Base-by-base conservation (phyloP, 2,113 vertebrate species). In the Tonatia bakeri region DNA sequence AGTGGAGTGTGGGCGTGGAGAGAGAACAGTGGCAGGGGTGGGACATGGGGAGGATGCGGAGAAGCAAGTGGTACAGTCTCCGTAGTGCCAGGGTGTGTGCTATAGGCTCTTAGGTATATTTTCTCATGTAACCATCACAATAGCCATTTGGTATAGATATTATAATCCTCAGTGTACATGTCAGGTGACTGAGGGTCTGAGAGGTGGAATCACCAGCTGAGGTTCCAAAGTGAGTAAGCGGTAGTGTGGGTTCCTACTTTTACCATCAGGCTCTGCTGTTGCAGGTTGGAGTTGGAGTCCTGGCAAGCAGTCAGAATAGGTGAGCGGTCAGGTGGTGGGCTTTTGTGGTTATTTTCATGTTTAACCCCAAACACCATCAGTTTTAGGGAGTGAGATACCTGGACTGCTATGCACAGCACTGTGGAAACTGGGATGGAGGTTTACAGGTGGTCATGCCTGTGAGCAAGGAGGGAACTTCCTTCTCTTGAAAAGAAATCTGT, bases 241-340 rank as follows among this genome's bases (percentile, higher is more conserved):
- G 54, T 54, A 69, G 77, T 20, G 1, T 28, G 16, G 59, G 2
- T 50, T 50, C 87, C n/a, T 61, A 10, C 40, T 67, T 50, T 59
- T 5, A 43, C 19, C 9, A 0, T 45, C 6, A 61, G 59, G 59
- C 40, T 4, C 0, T 24, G 22, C 33, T 31, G 28, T 54, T 15
- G 61, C 50, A 33, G 36, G 40, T 15, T 80, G 36, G 72, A 40
- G 33, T 73, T 40, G 40, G 40, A 76, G 82, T 81, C 50, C 7
- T n/a, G 43, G 28, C 1, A 12, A 86, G 50, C 15, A 69, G 31
- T 61, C 75, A 28, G 45, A 45, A 56, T 61, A 45, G 69, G 17
- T 52, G 50, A 76, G 24, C 22, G 61, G 36, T 64, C 88, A 43
- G 33, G 12, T 67, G 65, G 33, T 40, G 17, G 24, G 9, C 9